Conservation (phyloP, 1,140 invertebrate species). For the Drosophila arizonae region DNA sequence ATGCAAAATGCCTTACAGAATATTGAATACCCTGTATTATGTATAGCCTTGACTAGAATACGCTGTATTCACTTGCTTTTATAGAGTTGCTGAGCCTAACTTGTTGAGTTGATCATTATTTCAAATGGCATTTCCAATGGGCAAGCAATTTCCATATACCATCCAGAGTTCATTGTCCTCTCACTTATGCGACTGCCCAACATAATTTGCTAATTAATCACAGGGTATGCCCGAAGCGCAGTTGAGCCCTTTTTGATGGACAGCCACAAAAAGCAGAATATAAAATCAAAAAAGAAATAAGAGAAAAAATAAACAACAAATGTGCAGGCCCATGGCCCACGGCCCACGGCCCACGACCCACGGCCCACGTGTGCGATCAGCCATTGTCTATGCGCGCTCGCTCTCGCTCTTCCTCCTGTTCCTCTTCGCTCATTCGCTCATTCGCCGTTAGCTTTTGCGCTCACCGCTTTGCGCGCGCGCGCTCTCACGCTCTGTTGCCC, state of each 20-base stretch:
- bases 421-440: background rate
- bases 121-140: too few relatives aligned
- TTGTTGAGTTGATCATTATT: too few relatives aligned
- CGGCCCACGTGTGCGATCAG: conserved; percentile 39
- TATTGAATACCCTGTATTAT: too few relatives aligned
- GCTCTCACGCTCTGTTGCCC: conserved; percentile 6
- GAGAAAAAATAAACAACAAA: background rate
- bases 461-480: background rate
- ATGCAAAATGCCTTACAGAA: too few relatives aligned
- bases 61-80: background rate
- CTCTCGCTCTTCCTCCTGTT: conserved; percentile 5
- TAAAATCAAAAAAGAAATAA: background rate
- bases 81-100: too few relatives aligned
- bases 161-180: background rate
- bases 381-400: conserved; percentile 31
- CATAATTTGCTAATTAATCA: background rate
- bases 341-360: background rate
- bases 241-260: conserved; percentile 11
- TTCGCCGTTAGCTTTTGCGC: conserved; percentile 7
- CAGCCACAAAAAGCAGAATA: conserved; percentile 2
- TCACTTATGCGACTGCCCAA: background rate
- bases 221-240: background rate
- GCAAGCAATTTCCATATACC: background rate
- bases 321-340: background rate
- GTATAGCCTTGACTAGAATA: background rate